Evolutionary conservation across 2,113 vertebrate genomes (phyloP).

Genomic region (Kobus ellipsiprymnus): DNA sequence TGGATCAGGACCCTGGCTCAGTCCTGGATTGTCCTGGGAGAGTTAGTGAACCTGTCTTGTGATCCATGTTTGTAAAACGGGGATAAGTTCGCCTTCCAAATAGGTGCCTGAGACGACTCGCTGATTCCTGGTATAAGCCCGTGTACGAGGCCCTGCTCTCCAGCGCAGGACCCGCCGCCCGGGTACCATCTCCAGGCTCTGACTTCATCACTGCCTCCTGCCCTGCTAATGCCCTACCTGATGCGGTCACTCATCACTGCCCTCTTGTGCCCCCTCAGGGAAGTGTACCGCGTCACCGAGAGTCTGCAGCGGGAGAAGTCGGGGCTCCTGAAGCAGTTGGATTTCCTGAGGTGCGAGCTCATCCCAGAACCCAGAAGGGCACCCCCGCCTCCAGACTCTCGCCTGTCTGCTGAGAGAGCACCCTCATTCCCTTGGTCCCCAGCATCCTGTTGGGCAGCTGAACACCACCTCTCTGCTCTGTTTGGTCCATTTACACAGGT

Average conservation of each 20-base stretch:
- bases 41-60: neutral
- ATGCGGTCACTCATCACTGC: rapidly evolving
- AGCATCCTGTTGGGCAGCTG: rapidly evolving
- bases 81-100: neutral
- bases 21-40: neutral
- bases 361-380: neutral
- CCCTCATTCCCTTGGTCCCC: neutral
- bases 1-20: neutral
- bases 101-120: rapidly evolving
- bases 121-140: neutral
- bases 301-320: slow-evolving; percentile 91
- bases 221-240: too few relatives aligned
- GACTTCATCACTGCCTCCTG: rapidly evolving
- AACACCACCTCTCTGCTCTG: neutral
- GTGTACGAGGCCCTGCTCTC: neutral
- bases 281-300: slow-evolving; percentile 91
- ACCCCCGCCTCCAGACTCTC: neutral
- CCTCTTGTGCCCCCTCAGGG: slow-evolving; percentile 76
- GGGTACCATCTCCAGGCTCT: neutral
- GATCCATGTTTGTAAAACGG: neutral
- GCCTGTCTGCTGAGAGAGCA: neutral
- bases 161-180: rapidly evolving
- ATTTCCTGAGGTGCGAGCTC: slow-evolving; percentile 88
- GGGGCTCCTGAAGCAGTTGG: slow-evolving; percentile 92
- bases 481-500: neutral